Percentiles rank a stretch among this genome's conserved stretches.
phyloP scores from a whole-genome alignment of 2,113 vertebrate species.

The Glaucomys volans region DNA sequence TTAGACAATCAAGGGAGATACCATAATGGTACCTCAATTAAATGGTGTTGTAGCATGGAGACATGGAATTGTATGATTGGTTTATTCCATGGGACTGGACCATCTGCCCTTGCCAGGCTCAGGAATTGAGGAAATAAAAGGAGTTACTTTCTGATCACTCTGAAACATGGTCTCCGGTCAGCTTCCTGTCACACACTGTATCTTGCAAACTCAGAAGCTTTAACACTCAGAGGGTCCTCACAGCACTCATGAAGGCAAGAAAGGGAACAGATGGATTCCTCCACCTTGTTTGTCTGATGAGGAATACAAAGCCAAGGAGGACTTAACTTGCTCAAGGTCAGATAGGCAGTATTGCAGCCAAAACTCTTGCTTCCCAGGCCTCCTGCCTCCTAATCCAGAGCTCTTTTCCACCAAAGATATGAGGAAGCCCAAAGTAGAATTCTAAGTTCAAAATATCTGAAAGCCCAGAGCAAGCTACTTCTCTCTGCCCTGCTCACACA shows the following conservation, averaged over 20 bases:
- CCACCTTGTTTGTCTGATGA: background rate
- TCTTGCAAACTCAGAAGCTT: slow-evolving; percentile 28
- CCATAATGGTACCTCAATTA: slow-evolving; percentile 60
- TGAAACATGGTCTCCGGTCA: background rate
- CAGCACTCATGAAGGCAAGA: background rate
- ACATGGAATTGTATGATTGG: slow-evolving; percentile 7
- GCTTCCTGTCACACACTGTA: background rate
- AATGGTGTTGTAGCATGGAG: slow-evolving; percentile 39
- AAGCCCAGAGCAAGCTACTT: background rate
- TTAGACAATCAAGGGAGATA: slow-evolving; percentile 1
- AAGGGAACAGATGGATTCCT: background rate
- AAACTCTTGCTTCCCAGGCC: background rate
- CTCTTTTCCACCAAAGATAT: background rate
- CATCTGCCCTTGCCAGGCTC: background rate
- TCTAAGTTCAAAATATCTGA: background rate
- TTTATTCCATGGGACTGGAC: slow-evolving; percentile 13
- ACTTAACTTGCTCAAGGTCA: background rate
- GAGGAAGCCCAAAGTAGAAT: slow-evolving; percentile 15
- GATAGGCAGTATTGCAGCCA: background rate
- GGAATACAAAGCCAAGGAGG: background rate
- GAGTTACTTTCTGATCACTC: background rate
- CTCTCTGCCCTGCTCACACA: background rate
- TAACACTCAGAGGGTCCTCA: background rate
- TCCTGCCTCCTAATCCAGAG: slow-evolving; percentile 1
- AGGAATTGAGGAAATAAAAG: background rate